These are phyloP conservation scores for Trachymyrmex septentrionalis DNA, from an alignment of 1,140 invertebrate genomes.

Conservation along the genomic window DNA sequence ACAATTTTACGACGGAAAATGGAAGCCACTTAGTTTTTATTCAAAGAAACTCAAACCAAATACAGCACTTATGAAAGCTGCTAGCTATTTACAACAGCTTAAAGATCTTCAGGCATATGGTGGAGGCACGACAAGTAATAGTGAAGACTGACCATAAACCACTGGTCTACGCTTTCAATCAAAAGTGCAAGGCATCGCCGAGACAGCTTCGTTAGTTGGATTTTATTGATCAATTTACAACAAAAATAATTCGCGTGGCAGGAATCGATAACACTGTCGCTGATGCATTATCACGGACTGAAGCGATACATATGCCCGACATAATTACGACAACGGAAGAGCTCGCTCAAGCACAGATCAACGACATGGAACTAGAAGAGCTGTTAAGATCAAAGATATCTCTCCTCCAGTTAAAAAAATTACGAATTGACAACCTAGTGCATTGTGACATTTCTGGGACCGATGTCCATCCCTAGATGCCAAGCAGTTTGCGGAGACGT, in stretches of 20 bases:
- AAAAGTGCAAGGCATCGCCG: too few relatives aligned
- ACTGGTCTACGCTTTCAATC: too few relatives aligned
- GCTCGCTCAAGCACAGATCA: neutral
- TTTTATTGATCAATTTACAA: too few relatives aligned
- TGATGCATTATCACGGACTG: neutral
- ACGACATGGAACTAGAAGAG: neutral
- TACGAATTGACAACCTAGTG: neutral
- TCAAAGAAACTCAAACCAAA: neutral
- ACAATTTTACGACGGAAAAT: neutral
- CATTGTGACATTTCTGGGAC: slow-evolving; percentile 9
- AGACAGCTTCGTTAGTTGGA: too few relatives aligned
- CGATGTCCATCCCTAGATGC: neutral
- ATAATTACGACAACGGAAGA: neutral
- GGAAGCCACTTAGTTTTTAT: slow-evolving; percentile 9
- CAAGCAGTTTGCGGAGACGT: neutral
- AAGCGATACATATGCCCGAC: neutral
- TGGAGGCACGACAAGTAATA: neutral
- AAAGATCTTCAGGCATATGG: neutral
- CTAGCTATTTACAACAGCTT: neutral
- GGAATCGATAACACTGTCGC: neutral
- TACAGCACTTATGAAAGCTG: slow-evolving; percentile 4
- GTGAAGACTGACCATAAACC: too few relatives aligned
- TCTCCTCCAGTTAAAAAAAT: neutral
- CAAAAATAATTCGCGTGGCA: neutral
- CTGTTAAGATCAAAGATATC: neutral